A percentile compares a stretch with the other conserved stretches of the same genome.
These are phyloP conservation scores for Lucilia cuprina DNA, from an alignment of 1,140 invertebrate genomes.

Conservation along the genomic window DNA sequence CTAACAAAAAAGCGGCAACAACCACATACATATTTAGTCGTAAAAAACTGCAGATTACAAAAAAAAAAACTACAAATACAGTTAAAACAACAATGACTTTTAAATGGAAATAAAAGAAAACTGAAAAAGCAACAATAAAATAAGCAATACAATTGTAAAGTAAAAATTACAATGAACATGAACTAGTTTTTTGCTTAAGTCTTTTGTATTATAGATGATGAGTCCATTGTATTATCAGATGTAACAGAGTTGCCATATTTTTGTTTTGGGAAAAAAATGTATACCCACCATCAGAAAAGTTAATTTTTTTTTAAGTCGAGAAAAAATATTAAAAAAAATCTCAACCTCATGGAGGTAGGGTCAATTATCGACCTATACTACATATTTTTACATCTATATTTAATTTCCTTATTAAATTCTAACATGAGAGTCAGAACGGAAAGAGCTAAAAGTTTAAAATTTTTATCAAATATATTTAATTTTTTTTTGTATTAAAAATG, in stretches of 20 bases:
- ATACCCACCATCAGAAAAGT: no score
- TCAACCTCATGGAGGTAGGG: no score
- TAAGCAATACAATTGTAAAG: not conserved
- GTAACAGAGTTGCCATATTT: not conserved
- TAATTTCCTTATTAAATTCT: no score
- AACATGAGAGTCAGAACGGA: no score
- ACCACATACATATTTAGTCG: not conserved
- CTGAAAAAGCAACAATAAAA: not conserved
- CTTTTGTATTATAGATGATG: not conserved
- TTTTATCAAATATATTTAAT: no score
- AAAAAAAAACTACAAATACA: not conserved
- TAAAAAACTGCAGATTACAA: not conserved
- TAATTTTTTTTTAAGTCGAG: no score
- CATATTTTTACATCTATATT: no score
- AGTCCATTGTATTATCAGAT: not conserved
- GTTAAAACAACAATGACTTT: not conserved
- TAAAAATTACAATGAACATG: not conserved
- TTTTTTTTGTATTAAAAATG: no score
- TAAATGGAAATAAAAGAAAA: not conserved
- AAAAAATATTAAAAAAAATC: no score
- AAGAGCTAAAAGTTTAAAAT: no score
- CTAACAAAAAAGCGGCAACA: not conserved
- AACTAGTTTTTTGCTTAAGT: not conserved
- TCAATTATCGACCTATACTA: no score
- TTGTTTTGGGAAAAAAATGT: no score